A percentile compares a stretch with the other conserved stretches of the same genome.
phyloP scores from a whole-genome alignment of 2,888 invertebrate species.

The Tenthredo livida region DNA sequence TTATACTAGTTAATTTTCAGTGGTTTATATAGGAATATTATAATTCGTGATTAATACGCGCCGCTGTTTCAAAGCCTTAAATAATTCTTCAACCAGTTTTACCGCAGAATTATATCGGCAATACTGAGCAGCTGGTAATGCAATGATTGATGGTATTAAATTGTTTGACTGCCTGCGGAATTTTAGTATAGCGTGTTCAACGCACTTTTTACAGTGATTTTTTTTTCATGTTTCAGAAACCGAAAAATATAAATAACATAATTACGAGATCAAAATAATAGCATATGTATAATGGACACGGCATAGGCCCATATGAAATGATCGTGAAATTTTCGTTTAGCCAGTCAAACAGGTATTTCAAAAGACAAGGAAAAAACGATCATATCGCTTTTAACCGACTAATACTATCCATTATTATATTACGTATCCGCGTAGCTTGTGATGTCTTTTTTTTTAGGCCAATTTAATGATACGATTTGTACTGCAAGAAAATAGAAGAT shows the following conservation, averaged over 20 bases:
- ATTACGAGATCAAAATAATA: neutral
- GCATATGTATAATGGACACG: neutral
- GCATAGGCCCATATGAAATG: neutral
- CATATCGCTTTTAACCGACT: neutral
- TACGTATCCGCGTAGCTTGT: neutral
- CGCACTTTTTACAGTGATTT: neutral
- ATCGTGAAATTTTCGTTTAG: neutral
- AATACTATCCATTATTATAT: neutral
- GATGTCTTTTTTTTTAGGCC: neutral
- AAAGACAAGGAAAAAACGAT: neutral
- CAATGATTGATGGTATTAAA: neutral
- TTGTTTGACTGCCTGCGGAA: neutral
- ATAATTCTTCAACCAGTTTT: conserved; percentile 1
- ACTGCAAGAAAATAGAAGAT: neutral
- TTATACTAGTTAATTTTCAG: conserved; percentile 5
- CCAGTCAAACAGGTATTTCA: neutral
- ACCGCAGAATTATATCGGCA: neutral
- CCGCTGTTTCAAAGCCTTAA: neutral
- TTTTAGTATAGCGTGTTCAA: neutral
- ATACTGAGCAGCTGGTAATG: neutral
- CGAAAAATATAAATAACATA: neutral
- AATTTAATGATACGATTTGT: neutral
- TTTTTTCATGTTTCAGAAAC: neutral
- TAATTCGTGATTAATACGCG: conserved; percentile 6
- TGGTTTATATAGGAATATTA: neutral